A percentile compares a stretch with the other conserved stretches of the same genome.
Evolutionary conservation across 2,113 vertebrate genomes (phyloP).

Genomic region (Alces alces): DNA sequence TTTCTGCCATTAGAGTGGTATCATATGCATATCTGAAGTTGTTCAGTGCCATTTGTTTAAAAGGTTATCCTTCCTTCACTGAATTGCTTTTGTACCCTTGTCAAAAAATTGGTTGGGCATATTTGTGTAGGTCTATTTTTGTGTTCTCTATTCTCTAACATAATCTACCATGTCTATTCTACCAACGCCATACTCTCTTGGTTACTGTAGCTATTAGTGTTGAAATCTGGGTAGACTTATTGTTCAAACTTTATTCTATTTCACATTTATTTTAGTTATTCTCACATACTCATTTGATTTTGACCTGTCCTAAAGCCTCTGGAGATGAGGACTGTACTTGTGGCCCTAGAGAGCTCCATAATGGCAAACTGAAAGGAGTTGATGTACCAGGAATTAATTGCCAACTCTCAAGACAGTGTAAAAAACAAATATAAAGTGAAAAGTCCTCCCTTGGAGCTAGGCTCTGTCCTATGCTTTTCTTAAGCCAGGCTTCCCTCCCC

Average conservation of each 20-base stretch:
- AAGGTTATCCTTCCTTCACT: background rate
- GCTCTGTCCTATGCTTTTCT: background rate
- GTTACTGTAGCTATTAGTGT: background rate
- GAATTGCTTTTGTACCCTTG: background rate
- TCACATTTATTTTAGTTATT: conserved; percentile 2
- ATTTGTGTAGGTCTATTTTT: background rate
- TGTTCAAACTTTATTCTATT: background rate
- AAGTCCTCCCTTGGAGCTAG: background rate
- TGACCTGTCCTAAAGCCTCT: background rate
- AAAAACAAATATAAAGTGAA: background rate
- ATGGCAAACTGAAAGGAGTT: background rate
- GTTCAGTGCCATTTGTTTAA: background rate
- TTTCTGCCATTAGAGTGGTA: background rate
- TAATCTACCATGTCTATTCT: background rate
- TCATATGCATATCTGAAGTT: background rate
- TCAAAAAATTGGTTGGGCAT: background rate
- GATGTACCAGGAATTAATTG: background rate
- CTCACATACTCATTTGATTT: background rate
- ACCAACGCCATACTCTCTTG: background rate
- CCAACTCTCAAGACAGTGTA: background rate
- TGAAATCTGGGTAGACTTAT: conserved; percentile 5
- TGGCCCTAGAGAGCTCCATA: background rate
- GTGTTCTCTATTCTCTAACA: background rate
- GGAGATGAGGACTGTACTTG: background rate
- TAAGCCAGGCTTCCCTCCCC: background rate